These are phyloP conservation scores for Drosophila aldrichi DNA, from an alignment of 2,888 invertebrate species.

Conservation along the genomic window DNA sequence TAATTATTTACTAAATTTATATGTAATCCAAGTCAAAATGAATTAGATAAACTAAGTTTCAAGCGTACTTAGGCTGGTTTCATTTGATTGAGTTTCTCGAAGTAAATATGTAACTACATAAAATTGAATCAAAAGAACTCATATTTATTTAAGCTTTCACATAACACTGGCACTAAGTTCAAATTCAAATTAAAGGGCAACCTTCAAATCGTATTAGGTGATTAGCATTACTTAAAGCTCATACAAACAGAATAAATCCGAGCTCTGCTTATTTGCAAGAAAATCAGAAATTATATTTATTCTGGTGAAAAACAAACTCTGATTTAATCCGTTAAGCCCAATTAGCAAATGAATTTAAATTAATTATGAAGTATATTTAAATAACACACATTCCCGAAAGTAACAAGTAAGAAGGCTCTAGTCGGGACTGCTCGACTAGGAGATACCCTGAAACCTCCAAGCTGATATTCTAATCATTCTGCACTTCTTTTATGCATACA, in stretches of 20 bases:
- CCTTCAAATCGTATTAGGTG: not conserved
- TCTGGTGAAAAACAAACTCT: no score
- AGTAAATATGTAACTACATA: not conserved
- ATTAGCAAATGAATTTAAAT: no score
- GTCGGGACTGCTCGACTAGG: no score
- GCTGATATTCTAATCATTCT: no score
- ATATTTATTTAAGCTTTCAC: not conserved
- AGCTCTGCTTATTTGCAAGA: not conserved
- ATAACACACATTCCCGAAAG: no score
- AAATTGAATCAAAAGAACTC: no score
- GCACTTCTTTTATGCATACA: no score
- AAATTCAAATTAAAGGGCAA: not conserved
- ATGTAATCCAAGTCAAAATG: constrained; percentile 11
- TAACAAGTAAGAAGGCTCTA: no score
- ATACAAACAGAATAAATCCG: not conserved
- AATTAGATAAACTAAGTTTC: constrained; percentile 1
- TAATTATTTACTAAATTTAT: constrained; percentile 54
- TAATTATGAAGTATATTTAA: no score
- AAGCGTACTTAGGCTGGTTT: not conserved
- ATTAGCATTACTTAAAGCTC: not conserved
- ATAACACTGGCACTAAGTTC: not conserved
- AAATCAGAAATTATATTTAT: no score
- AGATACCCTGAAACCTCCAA: no score
- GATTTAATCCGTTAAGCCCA: no score
- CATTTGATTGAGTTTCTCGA: not conserved